These are phyloP conservation scores for Prionailurus viverrinus DNA, from an alignment of 2,113 vertebrate genomes.

Conservation along the genomic window DNA sequence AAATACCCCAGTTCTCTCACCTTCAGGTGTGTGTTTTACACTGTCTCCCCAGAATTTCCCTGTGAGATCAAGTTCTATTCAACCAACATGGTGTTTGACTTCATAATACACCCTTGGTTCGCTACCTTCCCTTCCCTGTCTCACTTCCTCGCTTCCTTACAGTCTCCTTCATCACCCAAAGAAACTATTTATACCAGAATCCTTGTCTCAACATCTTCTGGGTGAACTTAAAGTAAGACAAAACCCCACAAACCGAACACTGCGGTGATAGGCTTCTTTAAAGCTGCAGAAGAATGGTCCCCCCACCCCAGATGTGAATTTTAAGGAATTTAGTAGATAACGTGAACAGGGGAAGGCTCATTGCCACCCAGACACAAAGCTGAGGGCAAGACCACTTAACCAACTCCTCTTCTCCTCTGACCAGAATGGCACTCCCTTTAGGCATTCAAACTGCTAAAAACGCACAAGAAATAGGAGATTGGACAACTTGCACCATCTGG, in stretches of 20 bases:
- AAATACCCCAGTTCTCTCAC: not conserved
- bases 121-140: not conserved
- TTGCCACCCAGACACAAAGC: constrained; percentile 48
- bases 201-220: not conserved
- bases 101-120: not conserved
- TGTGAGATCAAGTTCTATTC: constrained; percentile 2
- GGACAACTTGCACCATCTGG: constrained; percentile 57
- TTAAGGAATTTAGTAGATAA: constrained; percentile 46
- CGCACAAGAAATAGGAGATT: constrained; percentile 54
- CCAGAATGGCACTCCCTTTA: constrained; percentile 8
- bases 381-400: constrained; percentile 52
- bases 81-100: not conserved
- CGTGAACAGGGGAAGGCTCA: constrained; percentile 23
- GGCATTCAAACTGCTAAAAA: constrained; percentile 63
- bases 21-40: not conserved
- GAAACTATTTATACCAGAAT: constrained; percentile 5
- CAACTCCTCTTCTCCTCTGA: constrained; percentile 14
- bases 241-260: not conserved
- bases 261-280: not conserved
- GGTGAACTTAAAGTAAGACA: constrained; percentile 41
- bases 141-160: not conserved
- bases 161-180: not conserved
- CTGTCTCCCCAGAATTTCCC: not conserved
- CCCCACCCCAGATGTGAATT: constrained; percentile 27
- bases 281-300: not conserved